Base-by-base conservation (phyloP, 1,140 invertebrate genomes). In the Nylanderia fulva region DNA sequence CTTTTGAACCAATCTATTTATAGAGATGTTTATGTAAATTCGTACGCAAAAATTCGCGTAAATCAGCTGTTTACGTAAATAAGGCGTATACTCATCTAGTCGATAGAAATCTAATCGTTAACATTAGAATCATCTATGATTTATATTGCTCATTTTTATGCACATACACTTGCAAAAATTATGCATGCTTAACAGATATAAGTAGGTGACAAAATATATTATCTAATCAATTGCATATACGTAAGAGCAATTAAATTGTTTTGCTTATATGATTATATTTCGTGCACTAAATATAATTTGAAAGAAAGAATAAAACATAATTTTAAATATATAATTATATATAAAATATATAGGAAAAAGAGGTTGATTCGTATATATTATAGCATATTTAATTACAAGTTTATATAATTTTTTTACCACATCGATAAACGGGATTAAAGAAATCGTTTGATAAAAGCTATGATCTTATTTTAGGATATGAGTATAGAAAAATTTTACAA, bases 1-100 rank as follows among this genome's bases (percentile, higher is more conserved):
- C 27, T 48, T 27, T 36, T 72, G 52, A 82, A 45, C 36, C 52
- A 36, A 82, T 71, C n/a, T 82, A 58, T 82, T 39, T n/a, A 56
- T 36, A 36, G 21, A 3, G 29, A 72, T 82, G 27, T 42, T 69
- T 80, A 56, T 18, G 36, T 82, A 71, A 82, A 82, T 71, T 11
- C 27, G 52, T 27, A 36, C 7, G 52, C n/a, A n/a, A 45, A 33
- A 56, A 56, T 18, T 42, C 7, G 64, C 64, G 21, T 13, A 29
- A 58, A 72, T 71, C 77, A 69, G 15, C 21, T 29, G 64, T 80
- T 24, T 27, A 36, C 64, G 64, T 33, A 77, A 77, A 29, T 54
- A 66, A 66, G 66, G 13, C 42, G 27, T 27, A 54, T 39, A 15
- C 21, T 68, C 21, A 68, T 0, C 61, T 33, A 36, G 45, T 63